Conservation (phyloP, 2,888 invertebrate species). For the Cantharis flavilabris region DNA sequence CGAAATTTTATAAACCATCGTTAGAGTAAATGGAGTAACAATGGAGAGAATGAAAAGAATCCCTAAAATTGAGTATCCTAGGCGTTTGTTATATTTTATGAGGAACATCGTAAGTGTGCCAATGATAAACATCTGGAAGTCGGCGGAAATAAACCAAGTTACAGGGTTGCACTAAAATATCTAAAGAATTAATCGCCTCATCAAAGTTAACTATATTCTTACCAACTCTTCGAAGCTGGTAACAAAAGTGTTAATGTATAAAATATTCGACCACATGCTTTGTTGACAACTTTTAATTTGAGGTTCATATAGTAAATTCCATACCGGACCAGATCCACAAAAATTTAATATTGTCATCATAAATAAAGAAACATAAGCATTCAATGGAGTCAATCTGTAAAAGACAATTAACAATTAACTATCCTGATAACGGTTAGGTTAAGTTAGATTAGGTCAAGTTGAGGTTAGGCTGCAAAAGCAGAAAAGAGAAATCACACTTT, state of each 20-base stretch:
- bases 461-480: too few species aligned
- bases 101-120: constrained; percentile 39
- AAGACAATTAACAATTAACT: too few species aligned
- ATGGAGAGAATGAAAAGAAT: neutral
- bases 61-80: neutral
- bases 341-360: neutral
- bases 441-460: too few species aligned
- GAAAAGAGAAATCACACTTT: too few species aligned
- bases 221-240: neutral
- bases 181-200: neutral
- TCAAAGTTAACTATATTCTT: neutral
- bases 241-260: neutral
- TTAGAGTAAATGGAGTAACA: neutral
- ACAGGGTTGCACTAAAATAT: constrained; percentile 65
- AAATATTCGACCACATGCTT: neutral
- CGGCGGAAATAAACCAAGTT: constrained; percentile 73
- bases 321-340: neutral
- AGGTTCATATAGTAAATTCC: neutral
- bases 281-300: neutral
- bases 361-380: neutral
- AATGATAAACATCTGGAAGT: constrained; percentile 69
- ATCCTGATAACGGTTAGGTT: too few species aligned
- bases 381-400: neutral
- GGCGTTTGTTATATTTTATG: neutral
- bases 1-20: neutral